phyloP scores from a whole-genome alignment of 92 coral and sea anemone species.

The Phenganax marumi region DNA sequence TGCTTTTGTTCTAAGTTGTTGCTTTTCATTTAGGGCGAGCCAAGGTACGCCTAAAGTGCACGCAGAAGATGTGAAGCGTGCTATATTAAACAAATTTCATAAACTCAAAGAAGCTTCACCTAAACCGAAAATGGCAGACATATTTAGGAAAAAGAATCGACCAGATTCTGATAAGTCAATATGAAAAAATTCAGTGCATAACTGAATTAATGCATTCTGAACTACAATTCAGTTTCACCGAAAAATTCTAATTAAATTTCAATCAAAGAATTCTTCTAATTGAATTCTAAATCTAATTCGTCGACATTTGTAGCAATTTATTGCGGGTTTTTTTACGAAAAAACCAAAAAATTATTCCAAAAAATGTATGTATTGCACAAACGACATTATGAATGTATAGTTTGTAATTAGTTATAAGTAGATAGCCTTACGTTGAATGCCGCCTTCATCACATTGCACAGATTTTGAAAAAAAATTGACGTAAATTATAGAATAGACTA shows the following conservation, averaged over 20 bases:
- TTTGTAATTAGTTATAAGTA: no score
- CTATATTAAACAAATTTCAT: slow-evolving; percentile 86
- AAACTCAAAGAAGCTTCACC: slow-evolving; percentile 87
- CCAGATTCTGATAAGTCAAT: slow-evolving; percentile 61
- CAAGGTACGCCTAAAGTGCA: slow-evolving; percentile 59
- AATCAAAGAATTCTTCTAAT: no score
- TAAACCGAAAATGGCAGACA: slow-evolving; percentile 89
- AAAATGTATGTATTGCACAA: no score
- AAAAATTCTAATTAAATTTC: background rate
- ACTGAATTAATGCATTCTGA: background rate
- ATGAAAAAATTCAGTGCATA: slow-evolving; percentile 18
- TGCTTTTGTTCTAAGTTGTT: background rate
- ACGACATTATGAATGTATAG: no score
- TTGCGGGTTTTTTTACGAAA: no score
- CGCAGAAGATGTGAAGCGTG: slow-evolving; percentile 78
- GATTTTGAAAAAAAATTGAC: no score
- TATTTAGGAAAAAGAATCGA: slow-evolving; percentile 85
- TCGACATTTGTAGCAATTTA: no score
- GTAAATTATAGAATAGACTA: no score
- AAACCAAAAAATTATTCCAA: no score
- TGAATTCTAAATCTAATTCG: no score
- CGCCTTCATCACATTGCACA: no score
- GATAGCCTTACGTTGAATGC: no score
- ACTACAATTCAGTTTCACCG: background rate
- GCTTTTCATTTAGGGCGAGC: slow-evolving; percentile 56